phyloP scores from a whole-genome alignment of 1,140 invertebrate species.

The Heliconius eleuchia region DNA sequence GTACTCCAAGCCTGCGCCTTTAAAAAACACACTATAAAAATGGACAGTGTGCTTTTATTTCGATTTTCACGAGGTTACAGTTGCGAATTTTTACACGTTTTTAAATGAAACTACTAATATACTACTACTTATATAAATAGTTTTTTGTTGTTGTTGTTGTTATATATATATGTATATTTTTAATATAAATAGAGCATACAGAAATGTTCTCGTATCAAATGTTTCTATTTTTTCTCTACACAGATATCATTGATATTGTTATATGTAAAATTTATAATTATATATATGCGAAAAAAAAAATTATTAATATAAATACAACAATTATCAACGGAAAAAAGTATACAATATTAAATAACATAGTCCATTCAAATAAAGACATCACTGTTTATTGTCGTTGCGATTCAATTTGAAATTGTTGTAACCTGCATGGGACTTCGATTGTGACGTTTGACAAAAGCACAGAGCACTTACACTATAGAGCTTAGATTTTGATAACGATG shows the following conservation, averaged over 20 bases:
- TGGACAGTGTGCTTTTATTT: conserved; percentile 13
- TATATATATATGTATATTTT: no score
- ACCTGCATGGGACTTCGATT: not conserved
- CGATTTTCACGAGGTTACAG: not conserved
- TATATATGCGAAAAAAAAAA: no score
- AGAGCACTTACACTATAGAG: not conserved
- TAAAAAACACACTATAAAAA: conserved; percentile 13
- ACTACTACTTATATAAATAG: not conserved
- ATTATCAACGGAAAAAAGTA: not conserved
- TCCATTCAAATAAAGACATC: not conserved
- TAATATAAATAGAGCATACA: no score
- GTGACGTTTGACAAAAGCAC: not conserved
- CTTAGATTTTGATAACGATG: conserved; percentile 12
- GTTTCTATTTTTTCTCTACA: no score
- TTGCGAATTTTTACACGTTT: not conserved
- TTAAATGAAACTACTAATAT: not conserved
- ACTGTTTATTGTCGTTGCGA: not conserved
- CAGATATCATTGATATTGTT: no score
- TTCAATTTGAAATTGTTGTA: not conserved
- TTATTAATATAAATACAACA: not conserved
- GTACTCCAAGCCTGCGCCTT: conserved; percentile 4
- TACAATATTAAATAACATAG: not conserved
- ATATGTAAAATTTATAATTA: no score
- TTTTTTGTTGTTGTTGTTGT: not conserved
- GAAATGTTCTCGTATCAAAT: no score